Evolutionary conservation across 2,113 vertebrate genomes (phyloP), one percentile per base, ranked within the genome.

Genomic region (Romanogobio albipinnatus): DNA sequence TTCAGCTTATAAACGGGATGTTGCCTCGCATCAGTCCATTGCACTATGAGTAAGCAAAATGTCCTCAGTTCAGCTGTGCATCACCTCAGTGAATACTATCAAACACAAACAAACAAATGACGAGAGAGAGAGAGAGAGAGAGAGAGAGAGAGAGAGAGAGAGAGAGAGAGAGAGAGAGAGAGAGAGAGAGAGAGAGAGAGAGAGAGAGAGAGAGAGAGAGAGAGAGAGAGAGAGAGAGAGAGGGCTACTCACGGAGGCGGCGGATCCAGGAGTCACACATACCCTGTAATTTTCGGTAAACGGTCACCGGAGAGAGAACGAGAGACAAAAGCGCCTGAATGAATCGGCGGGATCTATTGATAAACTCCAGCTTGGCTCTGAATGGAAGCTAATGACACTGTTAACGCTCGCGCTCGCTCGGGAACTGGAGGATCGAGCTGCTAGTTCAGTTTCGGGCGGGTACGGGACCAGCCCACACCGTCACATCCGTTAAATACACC

Each of bases 181-280:
- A 49, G 49, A n/a, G 43, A 15, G 81, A 59, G 74, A 79, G 61
- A 29, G 86, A 59, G 53, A 47, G 24, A 24, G 82, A 64, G 70
- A 84, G 76, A 33, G 86, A 66, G 51, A 61, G 33, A 45, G 84
- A 53, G 68, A 83, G 76, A 43, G 87, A 59, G 49, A 45, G 29
- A 26, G 84, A 59, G 74, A 79, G 75, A 33, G 85, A 36, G 49
- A 26, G 86, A 53, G 49, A n/a, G 29, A 26, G 39, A 14, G 53
- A 33, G 56, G 2, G 22, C 11, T 70, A 94, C 94, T 94, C 90
- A 94, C 94, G 75, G 6, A 93, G 82, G 15, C 91, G 89, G n/a
- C 91, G 89, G 15, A 92, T 90, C 91, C 92, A 93, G 89, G 59
- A 89, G 86, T 94, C 92, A 47, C 93, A 92, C 92, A 93, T 87